Conservation (phyloP, 2,797 vertebrate genomes). For the Sebastes flavidus region DNA sequence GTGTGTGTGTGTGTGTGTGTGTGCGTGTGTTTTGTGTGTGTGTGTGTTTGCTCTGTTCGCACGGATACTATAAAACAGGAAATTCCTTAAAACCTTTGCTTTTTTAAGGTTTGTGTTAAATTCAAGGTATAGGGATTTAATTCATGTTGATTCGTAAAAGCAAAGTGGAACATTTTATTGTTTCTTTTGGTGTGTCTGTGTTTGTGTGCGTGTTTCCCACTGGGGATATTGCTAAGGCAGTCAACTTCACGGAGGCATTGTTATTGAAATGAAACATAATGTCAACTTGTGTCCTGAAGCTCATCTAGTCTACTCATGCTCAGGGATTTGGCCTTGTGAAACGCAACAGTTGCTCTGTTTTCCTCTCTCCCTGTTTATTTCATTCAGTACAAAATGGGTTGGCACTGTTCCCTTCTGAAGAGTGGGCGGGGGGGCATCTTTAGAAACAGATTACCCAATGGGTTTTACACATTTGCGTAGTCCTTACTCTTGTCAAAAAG, state of each 20-base stretch:
- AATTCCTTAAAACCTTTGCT: background rate
- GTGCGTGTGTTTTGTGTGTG: background rate
- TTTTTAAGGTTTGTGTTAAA: background rate
- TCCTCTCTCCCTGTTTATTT: constrained; percentile 35
- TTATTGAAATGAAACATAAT: constrained; percentile 66
- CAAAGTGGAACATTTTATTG: background rate
- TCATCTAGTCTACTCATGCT: constrained; percentile 48
- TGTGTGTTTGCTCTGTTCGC: background rate
- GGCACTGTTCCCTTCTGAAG: constrained; percentile 33
- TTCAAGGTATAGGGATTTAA: background rate
- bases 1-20: background rate
- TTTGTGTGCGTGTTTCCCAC: background rate
- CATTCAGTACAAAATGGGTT: constrained; percentile 43
- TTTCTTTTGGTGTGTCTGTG: background rate
- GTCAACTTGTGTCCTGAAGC: constrained; percentile 57
- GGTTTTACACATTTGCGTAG: constrained; percentile 39
- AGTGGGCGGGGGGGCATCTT: background rate
- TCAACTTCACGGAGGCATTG: constrained; percentile 39
- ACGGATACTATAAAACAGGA: background rate
- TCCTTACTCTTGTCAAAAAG: constrained; percentile 17
- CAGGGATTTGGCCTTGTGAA: constrained; percentile 54
- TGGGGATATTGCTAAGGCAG: constrained; percentile 25
- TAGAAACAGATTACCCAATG: constrained; percentile 43
- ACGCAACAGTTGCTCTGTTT: constrained; percentile 59
- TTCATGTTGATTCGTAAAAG: background rate